A percentile compares a stretch with the other conserved stretches of the same genome.
Evolutionary conservation across 2,113 vertebrate species (phyloP).

Genomic region (Xenotilapia flavipinnis): DNA sequence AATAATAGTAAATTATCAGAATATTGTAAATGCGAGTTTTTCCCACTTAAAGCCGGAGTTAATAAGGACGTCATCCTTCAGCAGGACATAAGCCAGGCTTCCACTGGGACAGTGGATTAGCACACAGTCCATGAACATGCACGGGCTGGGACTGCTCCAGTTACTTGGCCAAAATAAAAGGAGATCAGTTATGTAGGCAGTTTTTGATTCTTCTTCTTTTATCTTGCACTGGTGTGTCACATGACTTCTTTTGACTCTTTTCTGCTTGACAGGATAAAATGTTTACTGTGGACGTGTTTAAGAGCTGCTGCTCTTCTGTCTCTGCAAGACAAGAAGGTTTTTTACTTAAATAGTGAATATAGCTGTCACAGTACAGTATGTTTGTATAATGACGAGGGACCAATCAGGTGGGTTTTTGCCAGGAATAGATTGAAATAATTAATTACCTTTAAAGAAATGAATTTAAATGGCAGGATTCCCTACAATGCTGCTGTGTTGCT

Average conservation of each 20-base stretch:
- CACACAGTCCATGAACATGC: slow-evolving; percentile 70
- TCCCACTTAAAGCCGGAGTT: slow-evolving; percentile 75
- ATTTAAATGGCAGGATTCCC: not conserved
- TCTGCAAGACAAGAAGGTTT: slow-evolving; percentile 34
- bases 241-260: slow-evolving; percentile 76
- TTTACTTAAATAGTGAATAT: not conserved
- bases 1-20: not conserved
- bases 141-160: slow-evolving; percentile 74
- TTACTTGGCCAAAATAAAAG: slow-evolving; percentile 42
- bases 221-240: not conserved
- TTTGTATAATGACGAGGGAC: not conserved
- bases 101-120: slow-evolving; percentile 75
- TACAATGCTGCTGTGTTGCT: not conserved
- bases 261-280: slow-evolving; percentile 71
- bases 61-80: slow-evolving; percentile 72
- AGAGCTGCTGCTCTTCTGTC: slow-evolving; percentile 70
- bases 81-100: slow-evolving; percentile 70
- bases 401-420: not conserved
- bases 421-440: not conserved
- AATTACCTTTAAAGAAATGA: not conserved
- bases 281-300: slow-evolving; percentile 72
- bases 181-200: not conserved
- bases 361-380: not conserved
- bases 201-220: not conserved
- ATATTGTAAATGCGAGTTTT: not conserved